Conservation (phyloP, 2,888 invertebrate genomes). For the Bellardia pandia region DNA sequence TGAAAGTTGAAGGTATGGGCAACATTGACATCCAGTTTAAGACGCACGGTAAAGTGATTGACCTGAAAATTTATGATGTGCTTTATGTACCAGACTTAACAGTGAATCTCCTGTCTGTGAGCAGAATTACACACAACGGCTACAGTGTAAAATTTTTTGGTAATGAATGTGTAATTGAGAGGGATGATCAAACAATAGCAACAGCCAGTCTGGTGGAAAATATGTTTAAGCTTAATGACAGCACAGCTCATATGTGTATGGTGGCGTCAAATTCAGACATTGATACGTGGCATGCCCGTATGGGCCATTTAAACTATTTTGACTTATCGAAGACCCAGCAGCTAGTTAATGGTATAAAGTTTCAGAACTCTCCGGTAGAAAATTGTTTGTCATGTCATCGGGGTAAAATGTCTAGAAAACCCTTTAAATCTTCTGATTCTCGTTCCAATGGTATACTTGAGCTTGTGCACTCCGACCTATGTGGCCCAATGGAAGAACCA, state of each 20-base stretch:
- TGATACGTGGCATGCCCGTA: constrained; percentile 1
- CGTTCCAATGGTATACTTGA: constrained; percentile 2
- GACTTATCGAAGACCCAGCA: too few species aligned
- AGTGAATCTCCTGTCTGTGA: constrained; percentile 51
- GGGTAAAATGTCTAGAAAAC: constrained; percentile 61
- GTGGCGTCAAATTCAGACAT: not conserved
- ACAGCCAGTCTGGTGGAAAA: constrained; percentile 21
- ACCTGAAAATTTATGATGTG: constrained; percentile 44
- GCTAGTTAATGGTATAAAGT: not conserved
- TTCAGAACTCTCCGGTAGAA: not conserved
- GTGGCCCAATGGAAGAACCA: constrained; percentile 37
- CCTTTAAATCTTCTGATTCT: constrained; percentile 76
- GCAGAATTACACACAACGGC: constrained; percentile 19
- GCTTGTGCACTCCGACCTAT: constrained; percentile 34
- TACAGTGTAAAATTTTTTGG: constrained; percentile 16
- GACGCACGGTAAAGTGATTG: constrained; percentile 1
- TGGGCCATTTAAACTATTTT: not conserved
- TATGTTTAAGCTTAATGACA: constrained; percentile 39
- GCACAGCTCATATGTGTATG: constrained; percentile 13
- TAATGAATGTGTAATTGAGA: constrained; percentile 24
- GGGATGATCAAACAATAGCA: constrained; percentile 7
- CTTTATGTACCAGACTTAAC: constrained; percentile 49
- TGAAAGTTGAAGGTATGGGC: constrained; percentile 43
- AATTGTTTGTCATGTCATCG: constrained; percentile 25
- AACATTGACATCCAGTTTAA: constrained; percentile 11